These are phyloP conservation scores for Drosophila aldrichi DNA, from an alignment of 2,888 invertebrate species.

Conservation along the genomic window DNA sequence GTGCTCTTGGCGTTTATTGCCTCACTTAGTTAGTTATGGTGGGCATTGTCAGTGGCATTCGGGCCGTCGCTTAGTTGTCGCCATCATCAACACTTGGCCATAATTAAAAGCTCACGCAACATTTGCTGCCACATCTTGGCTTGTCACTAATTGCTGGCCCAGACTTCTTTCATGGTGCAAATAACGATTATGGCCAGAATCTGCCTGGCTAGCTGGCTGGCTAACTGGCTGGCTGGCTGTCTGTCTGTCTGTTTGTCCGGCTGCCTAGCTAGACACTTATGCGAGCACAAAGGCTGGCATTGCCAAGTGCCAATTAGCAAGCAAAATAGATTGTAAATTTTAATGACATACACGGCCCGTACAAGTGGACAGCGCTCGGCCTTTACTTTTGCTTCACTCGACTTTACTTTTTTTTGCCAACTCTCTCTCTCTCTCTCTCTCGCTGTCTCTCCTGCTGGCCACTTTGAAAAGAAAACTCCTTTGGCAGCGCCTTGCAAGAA, in stretches of 20 bases:
- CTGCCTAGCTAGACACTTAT: slow-evolving; percentile 16
- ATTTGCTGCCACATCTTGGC: slow-evolving; percentile 62
- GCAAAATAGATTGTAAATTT: slow-evolving; percentile 80
- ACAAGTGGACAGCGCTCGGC: slow-evolving; percentile 35
- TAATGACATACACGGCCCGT: slow-evolving; percentile 72
- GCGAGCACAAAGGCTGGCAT: slow-evolving; percentile 45
- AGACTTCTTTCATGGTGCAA: slow-evolving; percentile 52
- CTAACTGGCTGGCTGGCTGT: not conserved
- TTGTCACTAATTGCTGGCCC: slow-evolving; percentile 67
- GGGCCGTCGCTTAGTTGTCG: slow-evolving; percentile 50
- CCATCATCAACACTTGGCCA: slow-evolving; percentile 65
- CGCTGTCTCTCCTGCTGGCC: slow-evolving; percentile 9
- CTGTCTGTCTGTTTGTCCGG: slow-evolving; percentile 6
- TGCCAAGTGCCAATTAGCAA: slow-evolving; percentile 80
- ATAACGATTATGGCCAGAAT: slow-evolving; percentile 71
- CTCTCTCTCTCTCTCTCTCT: slow-evolving; percentile 1
- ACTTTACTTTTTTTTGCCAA: slow-evolving; percentile 2
- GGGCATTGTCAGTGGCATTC: slow-evolving; percentile 36
- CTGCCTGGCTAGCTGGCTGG: slow-evolving; percentile 1
- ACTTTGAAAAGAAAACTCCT: slow-evolving; percentile 49
- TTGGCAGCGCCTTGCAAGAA: slow-evolving; percentile 48
- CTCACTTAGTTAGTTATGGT: slow-evolving; percentile 47
- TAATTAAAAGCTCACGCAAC: slow-evolving; percentile 65
- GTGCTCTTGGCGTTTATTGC: slow-evolving; percentile 26
- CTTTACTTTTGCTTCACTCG: slow-evolving; percentile 1